Percentiles rank a stretch among this genome's conserved stretches.
Evolutionary conservation across 2,888 invertebrate genomes (phyloP).

Genomic region (Melieria picta): DNA sequence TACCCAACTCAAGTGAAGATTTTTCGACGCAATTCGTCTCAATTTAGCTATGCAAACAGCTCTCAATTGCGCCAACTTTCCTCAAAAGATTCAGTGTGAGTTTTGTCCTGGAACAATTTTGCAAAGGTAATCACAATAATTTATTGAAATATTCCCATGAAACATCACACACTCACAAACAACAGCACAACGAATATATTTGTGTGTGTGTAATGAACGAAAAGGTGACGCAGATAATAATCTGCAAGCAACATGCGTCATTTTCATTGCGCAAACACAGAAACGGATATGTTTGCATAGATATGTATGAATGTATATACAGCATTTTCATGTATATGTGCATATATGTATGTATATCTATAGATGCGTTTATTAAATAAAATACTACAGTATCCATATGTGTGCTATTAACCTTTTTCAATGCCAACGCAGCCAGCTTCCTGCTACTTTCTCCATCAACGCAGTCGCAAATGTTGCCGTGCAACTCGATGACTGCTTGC

Average conservation of each 20-base stretch:
- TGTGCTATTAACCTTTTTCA: slow-evolving; percentile 56
- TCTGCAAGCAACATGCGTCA: background rate
- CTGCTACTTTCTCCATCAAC: slow-evolving; percentile 26
- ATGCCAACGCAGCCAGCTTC: slow-evolving; percentile 51
- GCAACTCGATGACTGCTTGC: slow-evolving; percentile 41
- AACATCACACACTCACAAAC: slow-evolving; percentile 13
- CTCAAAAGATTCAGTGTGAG: slow-evolving; percentile 18
- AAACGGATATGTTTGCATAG: too few relatives aligned
- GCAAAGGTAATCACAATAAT: slow-evolving; percentile 58
- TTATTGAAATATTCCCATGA: slow-evolving; percentile 54
- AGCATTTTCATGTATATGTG: background rate
- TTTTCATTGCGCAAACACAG: background rate
- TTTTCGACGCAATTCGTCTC: slow-evolving; percentile 49
- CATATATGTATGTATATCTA: background rate
- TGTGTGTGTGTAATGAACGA: slow-evolving; percentile 20
- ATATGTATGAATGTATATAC: background rate
- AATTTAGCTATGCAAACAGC: slow-evolving; percentile 45
- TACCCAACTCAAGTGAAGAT: too few relatives aligned
- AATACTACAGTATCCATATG: background rate
- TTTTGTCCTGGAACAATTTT: slow-evolving; percentile 41
- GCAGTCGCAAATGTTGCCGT: slow-evolving; percentile 21
- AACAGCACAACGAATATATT: background rate
- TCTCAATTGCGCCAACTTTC: slow-evolving; percentile 42
- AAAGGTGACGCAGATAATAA: slow-evolving; percentile 10
- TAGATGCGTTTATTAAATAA: background rate